Evolutionary conservation across 2,797 vertebrate species (phyloP).

Genomic region (Phoebastria nigripes): DNA sequence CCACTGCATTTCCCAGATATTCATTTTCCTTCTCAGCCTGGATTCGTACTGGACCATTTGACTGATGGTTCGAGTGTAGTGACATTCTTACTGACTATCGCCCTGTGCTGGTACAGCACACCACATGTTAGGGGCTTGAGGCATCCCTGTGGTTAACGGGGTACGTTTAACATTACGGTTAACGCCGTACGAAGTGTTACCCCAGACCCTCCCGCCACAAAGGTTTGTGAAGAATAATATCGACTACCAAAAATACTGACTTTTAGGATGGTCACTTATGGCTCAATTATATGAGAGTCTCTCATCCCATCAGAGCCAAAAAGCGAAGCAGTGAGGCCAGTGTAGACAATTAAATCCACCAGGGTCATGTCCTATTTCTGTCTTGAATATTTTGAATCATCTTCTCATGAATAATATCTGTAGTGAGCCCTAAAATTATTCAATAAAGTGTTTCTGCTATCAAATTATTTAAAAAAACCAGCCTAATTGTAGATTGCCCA

Average conservation of each 20-base stretch:
- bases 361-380: not conserved
- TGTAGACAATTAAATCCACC: not conserved
- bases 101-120: not conserved
- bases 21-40: not conserved
- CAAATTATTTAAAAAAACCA: not conserved
- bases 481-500: not conserved
- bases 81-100: not conserved
- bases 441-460: not conserved
- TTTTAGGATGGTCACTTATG: not conserved
- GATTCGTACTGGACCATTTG: not conserved
- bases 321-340: not conserved
- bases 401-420: not conserved
- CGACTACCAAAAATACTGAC: not conserved
- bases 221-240: not conserved
- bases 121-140: rapidly evolving
- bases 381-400: not conserved
- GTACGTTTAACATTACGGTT: rapidly evolving
- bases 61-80: not conserved
- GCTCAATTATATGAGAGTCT: not conserved
- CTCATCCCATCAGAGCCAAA: not conserved
- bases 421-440: not conserved
- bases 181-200: not conserved
- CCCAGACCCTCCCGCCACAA: not conserved
- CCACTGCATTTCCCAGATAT: not conserved
- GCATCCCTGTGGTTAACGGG: not conserved